These are phyloP conservation scores for Polietes domitor DNA, from an alignment of 2,888 invertebrate genomes.

Conservation along the genomic window DNA sequence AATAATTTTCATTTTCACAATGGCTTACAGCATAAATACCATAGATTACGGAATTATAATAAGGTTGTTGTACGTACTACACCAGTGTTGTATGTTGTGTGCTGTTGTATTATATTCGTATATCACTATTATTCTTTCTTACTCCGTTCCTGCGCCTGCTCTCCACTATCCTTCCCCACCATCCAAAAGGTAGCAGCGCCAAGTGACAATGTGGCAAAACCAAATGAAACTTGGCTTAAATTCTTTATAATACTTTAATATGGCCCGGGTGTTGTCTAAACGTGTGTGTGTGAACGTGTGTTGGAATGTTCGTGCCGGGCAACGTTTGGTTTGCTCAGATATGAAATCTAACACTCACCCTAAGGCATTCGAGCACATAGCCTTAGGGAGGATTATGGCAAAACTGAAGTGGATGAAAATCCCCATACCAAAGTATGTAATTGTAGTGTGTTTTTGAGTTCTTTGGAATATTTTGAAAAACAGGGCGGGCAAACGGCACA, in stretches of 20 bases:
- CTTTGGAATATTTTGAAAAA: too few relatives aligned
- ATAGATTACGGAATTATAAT: constrained; percentile 69
- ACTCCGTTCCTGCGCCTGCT: neutral
- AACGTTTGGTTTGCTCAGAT: constrained; percentile 3
- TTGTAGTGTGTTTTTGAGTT: neutral
- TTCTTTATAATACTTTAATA: constrained; percentile 55
- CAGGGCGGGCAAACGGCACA: too few relatives aligned
- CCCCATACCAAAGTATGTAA: neutral
- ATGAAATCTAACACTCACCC: constrained; percentile 13
- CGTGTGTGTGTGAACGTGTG: neutral
- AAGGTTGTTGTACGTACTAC: constrained; percentile 59
- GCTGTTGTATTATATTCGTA: neutral
- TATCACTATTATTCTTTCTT: constrained; percentile 6
- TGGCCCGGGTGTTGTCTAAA: neutral
- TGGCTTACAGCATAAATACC: constrained; percentile 67
- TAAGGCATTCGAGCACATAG: neutral
- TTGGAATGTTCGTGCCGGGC: neutral
- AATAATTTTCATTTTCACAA: constrained; percentile 70
- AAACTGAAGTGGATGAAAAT: constrained; percentile 1
- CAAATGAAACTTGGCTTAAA: constrained; percentile 42
- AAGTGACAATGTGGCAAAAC: constrained; percentile 21
- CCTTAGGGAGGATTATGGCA: constrained; percentile 2
- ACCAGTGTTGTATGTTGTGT: too few relatives aligned
- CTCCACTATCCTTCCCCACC: neutral
- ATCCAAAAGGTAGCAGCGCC: neutral